Percentiles rank a stretch among this genome's conserved stretches.
phyloP scores from a whole-genome alignment of 1,140 invertebrate genomes.

The Lordiphosa stackelbergi region DNA sequence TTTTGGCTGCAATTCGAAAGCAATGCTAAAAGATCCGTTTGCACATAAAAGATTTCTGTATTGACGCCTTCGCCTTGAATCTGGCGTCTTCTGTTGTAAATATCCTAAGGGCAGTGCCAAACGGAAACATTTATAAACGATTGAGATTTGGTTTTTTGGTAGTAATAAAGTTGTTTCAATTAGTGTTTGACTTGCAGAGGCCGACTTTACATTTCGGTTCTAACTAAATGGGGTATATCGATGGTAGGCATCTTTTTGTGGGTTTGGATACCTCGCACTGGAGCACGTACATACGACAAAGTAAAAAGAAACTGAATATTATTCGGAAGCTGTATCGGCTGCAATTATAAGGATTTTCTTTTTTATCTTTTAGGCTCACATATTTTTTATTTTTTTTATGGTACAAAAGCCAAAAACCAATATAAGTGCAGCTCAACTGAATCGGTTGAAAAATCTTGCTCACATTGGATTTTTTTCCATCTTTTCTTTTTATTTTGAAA shows the following conservation, averaged over 20 bases:
- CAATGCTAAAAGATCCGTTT: slow-evolving; percentile 51
- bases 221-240: background rate
- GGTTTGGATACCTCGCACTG: no score
- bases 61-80: slow-evolving; percentile 55
- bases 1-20: slow-evolving; percentile 34
- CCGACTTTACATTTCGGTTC: background rate
- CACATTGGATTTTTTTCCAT: no score
- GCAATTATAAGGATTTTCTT: no score
- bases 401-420: no score
- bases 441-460: no score
- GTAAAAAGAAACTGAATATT: no score
- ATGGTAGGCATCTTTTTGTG: background rate
- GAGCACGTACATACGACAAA: no score
- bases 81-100: slow-evolving; percentile 35
- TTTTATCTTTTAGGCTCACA: no score
- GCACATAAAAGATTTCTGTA: slow-evolving; percentile 62
- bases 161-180: slow-evolving; percentile 49
- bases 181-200: slow-evolving; percentile 9
- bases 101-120: slow-evolving; percentile 36
- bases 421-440: no score
- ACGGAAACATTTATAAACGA: slow-evolving; percentile 18
- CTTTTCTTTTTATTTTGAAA: no score
- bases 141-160: slow-evolving; percentile 28
- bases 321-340: no score
- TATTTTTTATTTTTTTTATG: no score